These are phyloP conservation scores for Bellardia pandia DNA, from an alignment of 2,888 invertebrate species.

Conservation along the genomic window DNA sequence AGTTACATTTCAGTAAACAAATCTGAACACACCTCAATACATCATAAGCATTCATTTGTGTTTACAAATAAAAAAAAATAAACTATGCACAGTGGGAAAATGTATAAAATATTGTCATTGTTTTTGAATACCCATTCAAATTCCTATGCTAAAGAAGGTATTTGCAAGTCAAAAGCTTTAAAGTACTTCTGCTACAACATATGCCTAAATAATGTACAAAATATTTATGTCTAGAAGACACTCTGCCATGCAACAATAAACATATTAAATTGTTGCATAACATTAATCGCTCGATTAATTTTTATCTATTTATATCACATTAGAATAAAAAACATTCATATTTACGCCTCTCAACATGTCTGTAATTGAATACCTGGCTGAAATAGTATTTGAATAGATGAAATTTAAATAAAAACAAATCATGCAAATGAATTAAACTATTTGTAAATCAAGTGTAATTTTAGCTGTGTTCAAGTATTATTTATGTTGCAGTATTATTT, in stretches of 20 bases:
- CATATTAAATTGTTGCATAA: not conserved
- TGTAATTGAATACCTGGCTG: not conserved
- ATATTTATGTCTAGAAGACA: not conserved
- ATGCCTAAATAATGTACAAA: too few species aligned
- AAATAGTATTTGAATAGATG: not conserved
- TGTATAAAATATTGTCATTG: too few species aligned
- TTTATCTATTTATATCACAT: not conserved
- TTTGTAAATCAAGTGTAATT: conserved; percentile 38
- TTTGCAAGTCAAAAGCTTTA: too few species aligned
- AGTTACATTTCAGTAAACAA: not conserved
- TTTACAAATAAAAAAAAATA: too few species aligned
- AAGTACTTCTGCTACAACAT: too few species aligned
- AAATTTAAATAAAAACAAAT: conserved; percentile 14
- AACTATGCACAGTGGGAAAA: too few species aligned
- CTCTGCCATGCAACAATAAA: not conserved
- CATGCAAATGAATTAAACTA: conserved; percentile 51
- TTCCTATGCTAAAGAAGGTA: too few species aligned
- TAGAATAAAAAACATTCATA: not conserved
- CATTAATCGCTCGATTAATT: conserved; percentile 1
- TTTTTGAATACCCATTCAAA: too few species aligned
- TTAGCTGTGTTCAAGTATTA: not conserved
- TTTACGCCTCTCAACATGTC: conserved; percentile 17
- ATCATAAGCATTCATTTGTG: too few species aligned
- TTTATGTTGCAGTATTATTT: not conserved
- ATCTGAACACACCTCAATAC: not conserved